Conservation (phyloP, 2,113 vertebrate genomes). For the Hoplias malabaricus region DNA sequence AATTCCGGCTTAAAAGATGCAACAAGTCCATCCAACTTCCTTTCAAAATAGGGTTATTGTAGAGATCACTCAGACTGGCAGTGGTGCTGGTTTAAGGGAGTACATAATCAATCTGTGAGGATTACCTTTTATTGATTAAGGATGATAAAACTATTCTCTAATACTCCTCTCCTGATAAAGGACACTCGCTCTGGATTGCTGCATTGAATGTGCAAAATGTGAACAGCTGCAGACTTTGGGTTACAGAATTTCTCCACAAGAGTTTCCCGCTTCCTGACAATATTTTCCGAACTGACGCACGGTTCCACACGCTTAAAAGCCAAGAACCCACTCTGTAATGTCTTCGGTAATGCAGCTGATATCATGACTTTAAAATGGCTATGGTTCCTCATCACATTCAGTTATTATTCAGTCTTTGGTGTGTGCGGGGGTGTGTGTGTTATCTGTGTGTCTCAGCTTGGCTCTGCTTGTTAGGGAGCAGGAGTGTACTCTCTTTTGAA, state of each 20-base stretch:
- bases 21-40: conserved; percentile 22
- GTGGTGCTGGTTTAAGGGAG: conserved; percentile 2
- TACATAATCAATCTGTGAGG: not conserved
- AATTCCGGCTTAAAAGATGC: conserved; percentile 21
- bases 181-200: not conserved
- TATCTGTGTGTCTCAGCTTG: conserved; percentile 22
- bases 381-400: not conserved
- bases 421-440: conserved; percentile 2
- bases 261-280: not conserved
- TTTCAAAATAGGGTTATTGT: conserved; percentile 8
- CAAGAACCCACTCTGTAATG: not conserved
- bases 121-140: conserved; percentile 9
- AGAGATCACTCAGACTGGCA: not conserved
- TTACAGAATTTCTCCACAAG: not conserved
- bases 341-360: not conserved
- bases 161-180: not conserved
- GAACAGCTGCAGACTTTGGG: not conserved
- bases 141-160: not conserved
- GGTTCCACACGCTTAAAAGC: not conserved
- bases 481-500: conserved; percentile 33
- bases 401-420: conserved; percentile 5
- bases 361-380: not conserved
- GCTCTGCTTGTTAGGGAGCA: not conserved
- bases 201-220: not conserved
- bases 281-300: not conserved